phyloP scores from a whole-genome alignment of 2,888 invertebrate species.

The Nomada lathburiana region DNA sequence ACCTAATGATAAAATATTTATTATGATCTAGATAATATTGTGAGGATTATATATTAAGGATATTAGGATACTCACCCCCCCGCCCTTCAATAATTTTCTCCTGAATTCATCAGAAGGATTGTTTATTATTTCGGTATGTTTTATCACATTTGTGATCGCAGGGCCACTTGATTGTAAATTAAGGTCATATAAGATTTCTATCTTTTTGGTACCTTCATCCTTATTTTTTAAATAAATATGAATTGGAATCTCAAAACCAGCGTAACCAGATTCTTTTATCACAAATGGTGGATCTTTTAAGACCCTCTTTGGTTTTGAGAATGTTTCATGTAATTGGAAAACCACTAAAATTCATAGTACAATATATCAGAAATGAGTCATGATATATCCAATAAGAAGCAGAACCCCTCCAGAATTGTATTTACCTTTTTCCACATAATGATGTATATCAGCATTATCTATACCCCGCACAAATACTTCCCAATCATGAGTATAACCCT shows the following conservation, averaged over 20 bases:
- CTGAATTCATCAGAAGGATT: conserved; percentile 96
- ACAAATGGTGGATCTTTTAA: conserved; percentile 96
- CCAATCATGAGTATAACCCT: conserved; percentile 99
- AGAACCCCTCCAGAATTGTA: background rate
- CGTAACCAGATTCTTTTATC: conserved; percentile 97
- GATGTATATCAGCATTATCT: conserved; percentile 94
- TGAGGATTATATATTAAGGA: background rate
- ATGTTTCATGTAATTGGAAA: conserved; percentile 95
- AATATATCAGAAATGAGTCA: background rate
- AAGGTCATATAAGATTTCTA: conserved; percentile 93
- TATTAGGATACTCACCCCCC: conserved; percentile 87
- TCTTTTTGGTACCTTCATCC: conserved; percentile 92
- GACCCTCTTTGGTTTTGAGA: conserved; percentile 95
- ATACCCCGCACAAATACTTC: conserved; percentile 96
- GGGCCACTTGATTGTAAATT: conserved; percentile 91
- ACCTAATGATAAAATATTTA: conserved; percentile 63
- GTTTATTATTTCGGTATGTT: conserved; percentile 93
- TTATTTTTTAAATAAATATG: conserved; percentile 95
- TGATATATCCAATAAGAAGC: background rate
- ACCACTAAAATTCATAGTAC: conserved; percentile 86
- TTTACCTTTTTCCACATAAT: conserved; percentile 93
- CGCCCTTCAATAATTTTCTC: conserved; percentile 94
- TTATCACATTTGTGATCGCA: conserved; percentile 89
- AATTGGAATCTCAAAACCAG: conserved; percentile 95
- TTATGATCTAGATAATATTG: background rate